Evolutionary conservation across 2,113 vertebrate species (phyloP), one percentile per base, ranked within the genome.

Genomic region (Dasyurus viverrinus): DNA sequence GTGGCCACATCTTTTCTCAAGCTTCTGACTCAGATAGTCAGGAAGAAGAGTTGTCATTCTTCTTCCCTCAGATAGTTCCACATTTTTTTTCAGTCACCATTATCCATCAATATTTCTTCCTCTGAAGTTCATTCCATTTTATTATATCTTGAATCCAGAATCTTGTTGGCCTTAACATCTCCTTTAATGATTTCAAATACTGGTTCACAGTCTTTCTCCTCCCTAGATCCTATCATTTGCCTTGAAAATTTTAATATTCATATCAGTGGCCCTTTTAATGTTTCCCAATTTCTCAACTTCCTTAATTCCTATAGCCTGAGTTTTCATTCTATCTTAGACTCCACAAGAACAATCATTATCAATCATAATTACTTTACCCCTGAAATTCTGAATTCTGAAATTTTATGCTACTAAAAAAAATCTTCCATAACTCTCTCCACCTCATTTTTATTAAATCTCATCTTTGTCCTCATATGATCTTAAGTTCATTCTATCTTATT

Each of bases 1-100:
- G 92, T 94, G 57, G 93, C 93, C 93, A 96, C 96, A 97, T 95
- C 92, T 95, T 96, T 53, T 95, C 96, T 68, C 94, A 96, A 97
- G 95, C 57, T 93, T 76, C 94, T 84, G 68, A 84, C n/a, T 84
- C 68, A 84, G n/a, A 84, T 6, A 5, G 68, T 1, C 68, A 76
- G n/a, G 36, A 76, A 76, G 68, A 76, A 36, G 36, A 76, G 68
- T 42, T 76, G n/a, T 16, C n/a, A 42, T 84, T 23, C 6, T 84
- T 84, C 19, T 36, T 84, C 68, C 19, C n/a, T 84, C 68, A 84
- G n/a, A 84, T 2, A 84, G 42, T 42, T 42, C n/a, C 68, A 42
- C 68, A 42, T 42, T 84, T 76, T 84, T 42, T 84, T 42, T 42
- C n/a, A 42, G n/a, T 42, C n/a, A 84, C 27, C 68, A 42, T 84